Evolutionary conservation across 2,113 vertebrate genomes (phyloP).

Genomic region (Sisor rabdophorus): DNA sequence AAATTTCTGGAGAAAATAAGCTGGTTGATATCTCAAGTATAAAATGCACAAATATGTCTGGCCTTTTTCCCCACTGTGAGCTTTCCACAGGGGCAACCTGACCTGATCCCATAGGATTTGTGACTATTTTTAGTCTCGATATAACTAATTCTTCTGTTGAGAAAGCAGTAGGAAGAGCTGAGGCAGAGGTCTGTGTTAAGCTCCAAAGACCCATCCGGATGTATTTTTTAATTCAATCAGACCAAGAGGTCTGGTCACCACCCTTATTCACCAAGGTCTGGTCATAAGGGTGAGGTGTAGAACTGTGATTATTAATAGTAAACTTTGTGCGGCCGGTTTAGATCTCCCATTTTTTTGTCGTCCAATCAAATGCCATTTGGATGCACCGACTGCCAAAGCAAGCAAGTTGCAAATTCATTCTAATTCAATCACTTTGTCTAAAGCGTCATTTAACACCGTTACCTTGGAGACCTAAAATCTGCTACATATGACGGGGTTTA

Average conservation of each 20-base stretch:
- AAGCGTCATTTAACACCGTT: neutral
- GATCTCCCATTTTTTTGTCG: constrained; percentile 9
- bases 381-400: neutral
- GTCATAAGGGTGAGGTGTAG: constrained; percentile 38
- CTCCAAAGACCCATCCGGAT: constrained; percentile 61
- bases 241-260: constrained; percentile 31
- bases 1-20: constrained; percentile 20
- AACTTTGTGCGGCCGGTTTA: constrained; percentile 20
- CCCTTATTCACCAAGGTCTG: constrained; percentile 48
- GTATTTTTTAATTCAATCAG: constrained; percentile 58
- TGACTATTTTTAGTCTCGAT: constrained; percentile 1
- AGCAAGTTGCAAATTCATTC: neutral
- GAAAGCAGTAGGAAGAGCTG: constrained; percentile 48
- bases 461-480: neutral
- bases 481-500: neutral
- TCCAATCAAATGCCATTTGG: constrained; percentile 22
- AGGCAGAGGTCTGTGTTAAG: constrained; percentile 37
- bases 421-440: constrained; percentile 1
- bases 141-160: constrained; percentile 31
- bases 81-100: neutral
- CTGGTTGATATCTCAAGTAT: constrained; percentile 45
- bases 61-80: neutral
- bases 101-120: neutral
- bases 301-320: constrained; percentile 22
- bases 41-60: constrained; percentile 24